Evolutionary conservation across 2,888 invertebrate genomes (phyloP), one percentile per base, ranked within the genome.

Genomic region (Drosophila rubida): DNA sequence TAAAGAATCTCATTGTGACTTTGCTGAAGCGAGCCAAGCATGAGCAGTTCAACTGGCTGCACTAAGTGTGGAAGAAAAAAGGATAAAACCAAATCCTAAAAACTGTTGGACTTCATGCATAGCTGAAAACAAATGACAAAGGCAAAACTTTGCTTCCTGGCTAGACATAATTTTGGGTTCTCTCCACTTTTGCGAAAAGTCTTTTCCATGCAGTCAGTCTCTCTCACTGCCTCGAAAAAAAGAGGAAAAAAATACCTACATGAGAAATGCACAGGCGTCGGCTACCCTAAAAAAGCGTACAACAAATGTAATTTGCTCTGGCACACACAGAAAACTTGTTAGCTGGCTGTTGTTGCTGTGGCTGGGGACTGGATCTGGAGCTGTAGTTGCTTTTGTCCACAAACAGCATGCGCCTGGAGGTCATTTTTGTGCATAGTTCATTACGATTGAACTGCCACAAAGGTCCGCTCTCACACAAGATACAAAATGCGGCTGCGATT

Each of bases 351-450:
- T 54, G 48, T 39, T 44, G 60, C 14, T 46, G 32, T 19, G 48
- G 57, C 35, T 42, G 55, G 44, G 2, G n/a, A 2, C 6, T 50
- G 51, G 41, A 0, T 2, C 14, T 49, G 65, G 22, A 23, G 44
- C 46, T n/a, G n/a, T n/a, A 19, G 19, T 19, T 53, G 68, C 70
- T 75, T 69, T 78, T 78, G 75, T 73, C 70, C 83, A 76, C 72
- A 73, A 72, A 64, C 64, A 70, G 68, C 58, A 67, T 65, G 68
- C 63, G 80, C 83, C 80, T 80, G 68, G 76, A 86, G 86, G 82
- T 79, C 72, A 79, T 77, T 86, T 80, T 77, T 80, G 81, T 86
- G 84, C 86, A 83, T 86, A 83, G 83, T 83, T 83, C 83, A 86
- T 83, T 83, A 83, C 86, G 79, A 83, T 86, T 83, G 83, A 83